Conservation (phyloP, 1,140 invertebrate species). For the Holcopasites calliopsidis region DNA sequence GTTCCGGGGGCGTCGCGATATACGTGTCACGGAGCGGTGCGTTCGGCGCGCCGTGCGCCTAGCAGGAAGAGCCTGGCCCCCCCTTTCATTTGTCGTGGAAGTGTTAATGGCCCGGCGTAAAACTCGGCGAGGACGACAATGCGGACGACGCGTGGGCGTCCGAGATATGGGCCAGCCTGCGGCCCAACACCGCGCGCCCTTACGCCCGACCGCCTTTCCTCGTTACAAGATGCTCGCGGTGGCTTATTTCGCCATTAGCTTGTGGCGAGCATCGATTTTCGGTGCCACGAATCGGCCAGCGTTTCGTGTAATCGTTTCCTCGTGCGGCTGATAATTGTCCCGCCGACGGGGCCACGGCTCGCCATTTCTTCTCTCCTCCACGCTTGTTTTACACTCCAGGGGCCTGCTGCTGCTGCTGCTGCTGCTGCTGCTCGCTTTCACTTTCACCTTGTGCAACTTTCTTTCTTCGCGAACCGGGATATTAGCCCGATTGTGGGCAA, state of each 20-base stretch:
- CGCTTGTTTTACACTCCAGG: background rate
- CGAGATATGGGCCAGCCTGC: constrained; percentile 68
- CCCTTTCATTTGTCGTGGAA: constrained; percentile 69
- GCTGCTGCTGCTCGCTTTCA: background rate
- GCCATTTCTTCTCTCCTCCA: too few relatives aligned
- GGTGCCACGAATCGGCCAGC: background rate
- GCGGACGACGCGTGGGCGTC: constrained; percentile 64
- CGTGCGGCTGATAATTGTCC: background rate
- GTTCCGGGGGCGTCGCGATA: constrained; percentile 59
- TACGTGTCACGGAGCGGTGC: constrained; percentile 35
- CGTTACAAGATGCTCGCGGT: constrained; percentile 28
- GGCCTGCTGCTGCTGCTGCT: background rate
- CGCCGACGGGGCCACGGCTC: background rate
- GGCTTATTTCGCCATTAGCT: constrained; percentile 20
- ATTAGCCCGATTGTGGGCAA: background rate
- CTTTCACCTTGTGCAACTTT: constrained; percentile 1
- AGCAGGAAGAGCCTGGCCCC: constrained; percentile 55
- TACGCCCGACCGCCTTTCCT: constrained; percentile 38
- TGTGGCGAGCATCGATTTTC: background rate
- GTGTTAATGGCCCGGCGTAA: constrained; percentile 71
- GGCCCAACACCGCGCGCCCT: constrained; percentile 41
- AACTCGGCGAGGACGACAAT: constrained; percentile 68
- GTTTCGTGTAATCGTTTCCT: background rate
- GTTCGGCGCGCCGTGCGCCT: constrained; percentile 46
- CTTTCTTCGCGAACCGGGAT: background rate